Percentiles rank a stretch among this genome's conserved stretches.
Conservation (phyloP, 2,888 invertebrate genomes). For the Candidula unifasciata region DNA sequence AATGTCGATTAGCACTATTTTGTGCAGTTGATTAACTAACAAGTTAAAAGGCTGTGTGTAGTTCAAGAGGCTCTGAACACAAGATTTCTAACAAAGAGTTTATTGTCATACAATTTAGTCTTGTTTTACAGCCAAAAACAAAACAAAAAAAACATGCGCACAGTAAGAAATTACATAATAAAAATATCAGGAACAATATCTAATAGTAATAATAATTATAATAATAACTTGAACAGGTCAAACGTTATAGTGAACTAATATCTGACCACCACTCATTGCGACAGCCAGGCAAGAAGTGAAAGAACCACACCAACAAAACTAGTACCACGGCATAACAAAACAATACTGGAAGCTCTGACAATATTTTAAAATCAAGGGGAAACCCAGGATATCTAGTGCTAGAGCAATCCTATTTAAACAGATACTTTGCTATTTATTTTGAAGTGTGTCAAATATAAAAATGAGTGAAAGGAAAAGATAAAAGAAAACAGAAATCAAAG, state of each 20-base stretch:
- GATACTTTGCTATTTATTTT: no score
- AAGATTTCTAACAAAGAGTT: conserved; percentile 49
- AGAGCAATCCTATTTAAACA: no score
- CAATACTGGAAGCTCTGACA: neutral
- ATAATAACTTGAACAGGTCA: conserved; percentile 26
- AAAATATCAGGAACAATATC: conserved; percentile 30
- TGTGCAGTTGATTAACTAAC: no score
- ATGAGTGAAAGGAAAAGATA: no score
- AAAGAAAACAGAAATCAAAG: no score
- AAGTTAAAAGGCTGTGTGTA: no score
- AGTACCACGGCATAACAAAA: neutral
- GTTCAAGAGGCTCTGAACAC: no score
- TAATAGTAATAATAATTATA: conserved; percentile 5
- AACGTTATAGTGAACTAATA: conserved; percentile 15
- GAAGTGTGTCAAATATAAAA: no score
- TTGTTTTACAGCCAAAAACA: no score
- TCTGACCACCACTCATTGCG: conserved; percentile 27
- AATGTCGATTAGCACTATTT: no score
- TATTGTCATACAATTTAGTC: conserved; percentile 22
- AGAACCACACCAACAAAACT: neutral
- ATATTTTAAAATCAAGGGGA: no score
- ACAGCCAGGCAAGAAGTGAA: conserved; percentile 28
- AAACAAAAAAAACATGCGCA: conserved; percentile 46
- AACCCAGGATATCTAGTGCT: no score
- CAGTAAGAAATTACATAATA: conserved; percentile 29